Percentiles rank a stretch among this genome's conserved stretches.
Evolutionary conservation across 2,797 vertebrate species (phyloP).

Genomic region (Corythornis leucogaster): DNA sequence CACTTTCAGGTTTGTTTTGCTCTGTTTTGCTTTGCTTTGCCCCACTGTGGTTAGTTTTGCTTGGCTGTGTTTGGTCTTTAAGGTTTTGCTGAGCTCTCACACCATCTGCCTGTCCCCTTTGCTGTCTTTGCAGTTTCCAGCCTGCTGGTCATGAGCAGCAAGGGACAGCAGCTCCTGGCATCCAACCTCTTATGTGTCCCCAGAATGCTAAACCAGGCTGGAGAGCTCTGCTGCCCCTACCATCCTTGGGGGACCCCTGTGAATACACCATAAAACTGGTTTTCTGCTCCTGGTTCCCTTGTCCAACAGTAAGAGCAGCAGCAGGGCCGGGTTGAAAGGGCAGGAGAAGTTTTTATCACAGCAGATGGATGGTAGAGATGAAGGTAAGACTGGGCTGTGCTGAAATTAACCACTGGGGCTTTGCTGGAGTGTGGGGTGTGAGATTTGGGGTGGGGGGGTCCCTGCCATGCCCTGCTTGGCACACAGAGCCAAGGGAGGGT

Average conservation of each 20-base stretch:
- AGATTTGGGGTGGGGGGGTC: too few species aligned
- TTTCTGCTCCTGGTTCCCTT: not conserved
- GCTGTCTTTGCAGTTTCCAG: not conserved
- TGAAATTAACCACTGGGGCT: not conserved
- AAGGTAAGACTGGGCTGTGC: not conserved
- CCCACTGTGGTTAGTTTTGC: not conserved
- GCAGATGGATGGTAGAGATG: not conserved
- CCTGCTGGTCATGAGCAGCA: not conserved
- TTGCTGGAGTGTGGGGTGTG: not conserved
- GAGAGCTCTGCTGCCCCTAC: too few species aligned
- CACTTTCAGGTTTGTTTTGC: not conserved
- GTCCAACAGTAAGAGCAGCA: not conserved
- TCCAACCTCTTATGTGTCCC: not conserved
- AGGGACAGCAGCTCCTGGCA: not conserved
- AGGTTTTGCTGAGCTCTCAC: not conserved
- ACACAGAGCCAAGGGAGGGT: not conserved
- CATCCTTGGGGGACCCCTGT: not conserved
- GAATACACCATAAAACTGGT: rapidly evolving
- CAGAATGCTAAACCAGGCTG: not conserved
- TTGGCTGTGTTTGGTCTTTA: not conserved
- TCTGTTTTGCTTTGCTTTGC: not conserved
- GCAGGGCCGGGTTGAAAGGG: too few species aligned
- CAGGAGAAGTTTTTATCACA: not conserved
- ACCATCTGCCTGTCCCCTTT: not conserved
- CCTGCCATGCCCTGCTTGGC: rapidly evolving